phyloP scores from a whole-genome alignment of 2,797 vertebrate genomes.

The Acrocephalus scirpaceus region DNA sequence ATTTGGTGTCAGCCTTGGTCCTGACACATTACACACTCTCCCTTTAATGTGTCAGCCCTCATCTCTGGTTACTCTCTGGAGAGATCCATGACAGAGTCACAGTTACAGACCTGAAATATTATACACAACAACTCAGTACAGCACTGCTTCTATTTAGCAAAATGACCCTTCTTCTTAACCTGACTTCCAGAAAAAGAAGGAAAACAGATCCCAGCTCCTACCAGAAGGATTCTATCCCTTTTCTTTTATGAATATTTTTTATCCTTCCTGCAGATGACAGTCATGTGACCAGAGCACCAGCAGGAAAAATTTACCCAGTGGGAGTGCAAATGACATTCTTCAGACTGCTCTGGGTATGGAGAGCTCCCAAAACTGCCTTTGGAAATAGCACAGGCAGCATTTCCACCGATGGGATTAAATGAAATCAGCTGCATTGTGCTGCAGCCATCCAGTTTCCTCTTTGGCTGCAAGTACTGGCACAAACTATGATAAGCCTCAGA shows the following conservation, averaged over 20 bases:
- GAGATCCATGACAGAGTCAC: not conserved
- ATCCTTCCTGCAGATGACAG: not conserved
- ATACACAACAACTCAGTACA: not conserved
- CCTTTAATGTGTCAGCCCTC: not conserved
- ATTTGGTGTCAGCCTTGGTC: not conserved
- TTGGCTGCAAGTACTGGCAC: constrained; percentile 51
- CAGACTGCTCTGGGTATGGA: constrained; percentile 30
- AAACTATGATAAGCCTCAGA: constrained; percentile 44
- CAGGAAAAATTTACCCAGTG: not conserved
- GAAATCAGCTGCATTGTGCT: constrained; percentile 67
- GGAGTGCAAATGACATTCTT: constrained; percentile 9
- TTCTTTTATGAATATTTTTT: not conserved
- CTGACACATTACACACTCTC: not conserved
- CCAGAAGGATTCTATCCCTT: not conserved
- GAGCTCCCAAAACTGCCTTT: constrained; percentile 53
- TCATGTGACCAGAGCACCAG: not conserved
- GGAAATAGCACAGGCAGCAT: constrained; percentile 40
- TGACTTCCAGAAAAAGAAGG: not conserved
- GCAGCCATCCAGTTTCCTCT: constrained; percentile 65
- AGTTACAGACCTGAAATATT: not conserved
- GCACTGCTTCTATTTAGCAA: not conserved
- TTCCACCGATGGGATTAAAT: constrained; percentile 51
- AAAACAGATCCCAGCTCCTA: not conserved
- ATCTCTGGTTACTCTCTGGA: not conserved
- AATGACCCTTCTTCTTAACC: not conserved